phyloP scores from a whole-genome alignment of 2,888 invertebrate genomes.

The Rhyacophila evoluta region DNA sequence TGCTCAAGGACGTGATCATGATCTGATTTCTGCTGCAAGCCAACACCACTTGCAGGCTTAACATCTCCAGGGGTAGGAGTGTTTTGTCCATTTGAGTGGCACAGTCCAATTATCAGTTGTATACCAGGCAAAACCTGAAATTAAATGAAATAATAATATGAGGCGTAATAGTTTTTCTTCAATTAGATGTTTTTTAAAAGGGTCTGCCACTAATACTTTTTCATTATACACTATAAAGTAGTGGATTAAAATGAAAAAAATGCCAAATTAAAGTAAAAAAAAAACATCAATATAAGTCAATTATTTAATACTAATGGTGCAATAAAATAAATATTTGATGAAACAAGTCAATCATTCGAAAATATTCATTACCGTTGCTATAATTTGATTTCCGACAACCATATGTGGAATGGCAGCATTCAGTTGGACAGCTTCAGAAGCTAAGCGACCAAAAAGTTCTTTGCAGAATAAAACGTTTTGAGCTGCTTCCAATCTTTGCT shows the following conservation, averaged over 20 bases:
- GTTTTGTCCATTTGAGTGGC: conserved; percentile 79
- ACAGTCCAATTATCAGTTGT: conserved; percentile 90
- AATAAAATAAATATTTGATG: no score
- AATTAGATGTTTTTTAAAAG: no score
- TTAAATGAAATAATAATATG: conserved; percentile 34
- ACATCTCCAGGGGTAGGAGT: conserved; percentile 61
- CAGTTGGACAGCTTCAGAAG: conserved; percentile 93
- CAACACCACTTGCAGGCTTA: conserved; percentile 64
- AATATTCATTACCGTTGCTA: conserved; percentile 83
- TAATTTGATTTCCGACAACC: conserved; percentile 97
- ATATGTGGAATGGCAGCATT: conserved; percentile 95
- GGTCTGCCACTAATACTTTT: no score
- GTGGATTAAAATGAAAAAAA: no score
- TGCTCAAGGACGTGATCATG: conserved; percentile 98
- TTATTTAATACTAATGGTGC: no score
- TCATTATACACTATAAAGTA: no score
- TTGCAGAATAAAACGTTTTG: conserved; percentile 98
- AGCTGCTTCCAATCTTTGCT: conserved; percentile 95
- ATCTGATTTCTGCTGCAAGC: conserved; percentile 70
- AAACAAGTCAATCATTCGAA: no score
- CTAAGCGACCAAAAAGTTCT: conserved; percentile 93
- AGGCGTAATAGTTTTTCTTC: no score
- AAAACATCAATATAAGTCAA: no score
- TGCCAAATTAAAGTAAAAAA: no score
- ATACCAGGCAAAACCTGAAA: conserved; percentile 89